A percentile compares a stretch with the other conserved stretches of the same genome.
These are phyloP conservation scores for Saturnia pavonia DNA, from an alignment of 2,888 invertebrate genomes.

Conservation along the genomic window DNA sequence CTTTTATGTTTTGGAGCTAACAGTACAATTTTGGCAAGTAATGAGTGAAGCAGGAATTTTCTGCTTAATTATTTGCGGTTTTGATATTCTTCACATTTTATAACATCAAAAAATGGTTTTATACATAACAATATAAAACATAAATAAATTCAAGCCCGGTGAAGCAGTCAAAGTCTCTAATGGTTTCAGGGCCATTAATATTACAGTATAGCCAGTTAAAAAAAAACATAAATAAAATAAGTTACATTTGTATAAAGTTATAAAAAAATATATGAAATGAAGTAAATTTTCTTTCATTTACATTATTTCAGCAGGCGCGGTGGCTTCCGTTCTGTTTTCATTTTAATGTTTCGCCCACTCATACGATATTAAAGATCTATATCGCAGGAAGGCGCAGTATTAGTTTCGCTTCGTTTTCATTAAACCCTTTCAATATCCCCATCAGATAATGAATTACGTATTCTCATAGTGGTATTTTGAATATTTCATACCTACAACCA, in stretches of 20 bases:
- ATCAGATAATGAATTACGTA: slow-evolving; percentile 15
- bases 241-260: not conserved
- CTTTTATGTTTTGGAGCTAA: too few relatives aligned
- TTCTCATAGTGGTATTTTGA: not conserved
- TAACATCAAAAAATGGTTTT: too few relatives aligned
- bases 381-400: slow-evolving; percentile 76
- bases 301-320: slow-evolving; percentile 62
- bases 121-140: too few relatives aligned
- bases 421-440: slow-evolving; percentile 64
- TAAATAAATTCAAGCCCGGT: too few relatives aligned
- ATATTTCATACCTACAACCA: too few relatives aligned
- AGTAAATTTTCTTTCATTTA: slow-evolving; percentile 24
- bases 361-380: slow-evolving; percentile 77
- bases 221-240: not conserved
- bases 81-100: too few relatives aligned
- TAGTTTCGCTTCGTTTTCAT: slow-evolving; percentile 74
- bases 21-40: too few relatives aligned
- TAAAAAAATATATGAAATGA: slow-evolving; percentile 8
- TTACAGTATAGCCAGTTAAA: too few relatives aligned
- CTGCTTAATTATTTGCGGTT: too few relatives aligned
- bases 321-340: slow-evolving; percentile 61
- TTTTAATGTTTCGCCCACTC: slow-evolving; percentile 75
- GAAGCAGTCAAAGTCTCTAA: too few relatives aligned
- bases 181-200: too few relatives aligned
- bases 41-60: too few relatives aligned